Base-by-base conservation (phyloP, 2,888 invertebrate species). In the Raillietiella orientalis region DNA sequence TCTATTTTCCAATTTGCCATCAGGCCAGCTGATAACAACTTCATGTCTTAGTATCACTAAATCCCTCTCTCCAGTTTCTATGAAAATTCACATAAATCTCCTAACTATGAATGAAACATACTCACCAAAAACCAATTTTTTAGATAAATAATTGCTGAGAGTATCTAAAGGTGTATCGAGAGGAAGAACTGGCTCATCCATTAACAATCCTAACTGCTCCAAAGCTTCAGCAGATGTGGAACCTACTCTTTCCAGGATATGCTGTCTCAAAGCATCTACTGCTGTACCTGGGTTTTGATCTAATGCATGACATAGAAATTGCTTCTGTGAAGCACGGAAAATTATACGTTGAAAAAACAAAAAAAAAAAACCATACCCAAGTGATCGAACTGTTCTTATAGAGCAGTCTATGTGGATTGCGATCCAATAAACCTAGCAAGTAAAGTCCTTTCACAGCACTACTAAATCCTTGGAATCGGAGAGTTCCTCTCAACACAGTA, bases 331-430 rank as follows among this genome's bases (percentile, higher is more conserved):
- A n/a, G n/a, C 11, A 28, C n/a, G 9, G 10, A 13, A 17, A 2
- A 16, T 25, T 11, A 14, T 8, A 4, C 11, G 14, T 23, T 2
- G 25, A 5, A 13, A 31, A 16, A 9, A 26, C 12, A 6, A 11
- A 30, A 30, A 19, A 11, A 11, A 13, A 9, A 12, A 3, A 13
- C 27, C 40, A 42, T 49, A 74, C 72, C 96, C 96, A 99, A 6
- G 87, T 84, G 16, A 90, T 64, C 32, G 93, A 93, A 22, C 93
- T 93, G 41, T 69, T 70, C 0, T 72, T 71, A 44, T 96, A 93
- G n/a, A 99, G 54, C 37, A 65, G 59, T 0, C 90, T 69, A 47
- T 79, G 71, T 3, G 67, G 65, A 37, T 66, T 66, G 0, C 67
- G 60, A 42, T 77, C 74, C 24, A 93, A 60, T 2, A 93, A 53